Evolutionary conservation across 2,797 vertebrate species (phyloP), one percentile per base, ranked within the genome.

Genomic region (Hypotaenidia philippensis): DNA sequence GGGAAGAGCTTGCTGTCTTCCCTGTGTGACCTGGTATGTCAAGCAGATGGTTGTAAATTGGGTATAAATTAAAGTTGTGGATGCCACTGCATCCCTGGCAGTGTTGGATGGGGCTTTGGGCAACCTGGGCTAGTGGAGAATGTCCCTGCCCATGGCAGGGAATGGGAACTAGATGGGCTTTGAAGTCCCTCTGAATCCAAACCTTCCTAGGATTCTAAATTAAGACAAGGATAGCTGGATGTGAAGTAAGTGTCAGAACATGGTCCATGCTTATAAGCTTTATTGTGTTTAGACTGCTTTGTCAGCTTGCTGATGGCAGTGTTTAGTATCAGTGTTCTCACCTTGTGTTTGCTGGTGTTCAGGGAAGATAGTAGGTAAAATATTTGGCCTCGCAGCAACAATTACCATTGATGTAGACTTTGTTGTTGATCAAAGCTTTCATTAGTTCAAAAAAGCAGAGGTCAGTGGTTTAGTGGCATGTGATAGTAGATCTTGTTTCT

Each of bases 131-230:
- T 17, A 4, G 20, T 25, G 25, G 44, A 17, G 66, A 20, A 13
- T 34, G 31, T 38, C 36, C 32, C 17, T 68, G 50, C 27, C 11
- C 2, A 0, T 3, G 44, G 7, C 22, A 36, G 13, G 1, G 10
- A 1, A 0, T 2, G 68, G n/a, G 38, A 55, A 50, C 0, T 0
- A 15, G 6, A 2, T 52, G 2, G 11, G 57, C 26, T 34, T 70
- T 3, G 3, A 41, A 22, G 11, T 88, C 16, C 2, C 2, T 72
- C 85, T 47, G 44, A 70, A 20, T 17, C 31, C 19, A 57, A 53
- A 40, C 22, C 36, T 18, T 7, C 23, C 32, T 6, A 0, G 1
- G 19, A 25, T 13, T 72, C 20, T 50, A 8, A 4, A 32, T 53
- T 22, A 22, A 53, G 55, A 9, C n/a, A 14, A 9, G 27, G 25